Evolutionary conservation across 2,113 vertebrate species (phyloP).

Genomic region (Larimichthys crocea): DNA sequence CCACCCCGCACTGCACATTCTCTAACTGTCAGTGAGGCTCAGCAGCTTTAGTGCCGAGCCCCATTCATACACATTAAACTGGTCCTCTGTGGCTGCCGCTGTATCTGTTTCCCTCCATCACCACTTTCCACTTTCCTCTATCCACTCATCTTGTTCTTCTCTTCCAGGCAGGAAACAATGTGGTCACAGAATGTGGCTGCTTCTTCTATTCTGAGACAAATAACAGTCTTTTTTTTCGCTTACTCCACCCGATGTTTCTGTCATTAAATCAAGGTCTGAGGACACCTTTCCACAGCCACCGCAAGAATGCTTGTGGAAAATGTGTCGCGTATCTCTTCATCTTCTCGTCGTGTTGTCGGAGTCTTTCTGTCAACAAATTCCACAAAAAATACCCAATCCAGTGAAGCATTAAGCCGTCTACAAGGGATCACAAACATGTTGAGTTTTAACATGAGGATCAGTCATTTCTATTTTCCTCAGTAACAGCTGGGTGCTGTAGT

Average conservation of each 20-base stretch:
- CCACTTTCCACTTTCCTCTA: constrained; percentile 28
- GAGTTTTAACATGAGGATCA: not conserved
- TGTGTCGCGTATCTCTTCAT: not conserved
- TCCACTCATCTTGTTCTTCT: constrained; percentile 37
- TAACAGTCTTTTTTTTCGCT: constrained; percentile 32
- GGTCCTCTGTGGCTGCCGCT: constrained; percentile 37
- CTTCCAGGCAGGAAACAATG: constrained; percentile 24
- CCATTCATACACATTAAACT: constrained; percentile 43
- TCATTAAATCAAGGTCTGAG: constrained; percentile 40
- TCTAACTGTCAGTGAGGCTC: constrained; percentile 42
- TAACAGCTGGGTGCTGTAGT: not conserved
- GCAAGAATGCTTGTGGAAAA: constrained; percentile 4
- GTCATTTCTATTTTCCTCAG: not conserved
- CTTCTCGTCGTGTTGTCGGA: not conserved
- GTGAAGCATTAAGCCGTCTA: not conserved
- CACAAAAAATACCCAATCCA: not conserved
- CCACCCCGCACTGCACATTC: constrained; percentile 34
- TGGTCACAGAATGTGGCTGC: constrained; percentile 30
- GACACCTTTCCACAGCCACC: constrained; percentile 46
- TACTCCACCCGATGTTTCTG: constrained; percentile 25
- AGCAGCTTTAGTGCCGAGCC: constrained; percentile 32
- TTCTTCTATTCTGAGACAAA: constrained; percentile 46
- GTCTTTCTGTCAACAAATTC: not conserved
- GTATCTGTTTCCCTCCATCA: constrained; percentile 49
- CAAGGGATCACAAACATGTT: not conserved